Conservation (phyloP, 2,797 vertebrate genomes). For the Enteromius paludinosus region DNA sequence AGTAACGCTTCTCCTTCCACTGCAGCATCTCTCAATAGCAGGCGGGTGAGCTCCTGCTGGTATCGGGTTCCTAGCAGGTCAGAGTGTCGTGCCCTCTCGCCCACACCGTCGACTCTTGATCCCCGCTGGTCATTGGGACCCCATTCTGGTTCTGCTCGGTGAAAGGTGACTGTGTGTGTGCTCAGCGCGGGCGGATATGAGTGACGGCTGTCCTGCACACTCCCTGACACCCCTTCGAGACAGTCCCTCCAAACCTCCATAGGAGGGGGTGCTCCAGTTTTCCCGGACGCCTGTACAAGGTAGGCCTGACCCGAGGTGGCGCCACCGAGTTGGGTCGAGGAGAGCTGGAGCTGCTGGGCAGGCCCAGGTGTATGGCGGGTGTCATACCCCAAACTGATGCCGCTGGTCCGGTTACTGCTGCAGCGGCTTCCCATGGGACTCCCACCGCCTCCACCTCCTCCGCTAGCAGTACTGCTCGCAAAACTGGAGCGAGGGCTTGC, state of each 20-base stretch:
- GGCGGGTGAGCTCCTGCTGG: conserved; percentile 80
- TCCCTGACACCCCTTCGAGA: conserved; percentile 71
- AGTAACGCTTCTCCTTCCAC: conserved; percentile 74
- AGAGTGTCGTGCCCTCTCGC: conserved; percentile 75
- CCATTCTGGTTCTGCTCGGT: conserved; percentile 76
- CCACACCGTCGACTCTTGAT: conserved; percentile 64
- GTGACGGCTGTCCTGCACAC: conserved; percentile 81
- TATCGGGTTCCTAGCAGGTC: conserved; percentile 80
- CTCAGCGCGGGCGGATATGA: conserved; percentile 87
- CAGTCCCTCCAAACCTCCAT: conserved; percentile 80
- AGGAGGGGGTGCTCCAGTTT: conserved; percentile 66
- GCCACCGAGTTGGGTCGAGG: conserved; percentile 66
- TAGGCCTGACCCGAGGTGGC: conserved; percentile 61
- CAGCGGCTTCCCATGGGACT: conserved; percentile 85
- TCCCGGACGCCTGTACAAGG: conserved; percentile 55
- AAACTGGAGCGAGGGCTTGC: conserved; percentile 88
- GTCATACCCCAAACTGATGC: conserved; percentile 90
- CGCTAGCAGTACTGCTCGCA: conserved; percentile 87
- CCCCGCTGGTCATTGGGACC: conserved; percentile 69
- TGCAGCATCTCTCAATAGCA: conserved; percentile 75
- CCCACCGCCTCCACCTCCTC: conserved; percentile 73
- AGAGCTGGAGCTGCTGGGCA: conserved; percentile 73
- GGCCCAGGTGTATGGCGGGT: conserved; percentile 76
- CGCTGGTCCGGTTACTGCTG: conserved; percentile 89
- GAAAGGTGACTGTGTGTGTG: conserved; percentile 73